A percentile compares a stretch with the other conserved stretches of the same genome.
Conservation (phyloP, 2,888 invertebrate species). For the Unio pictorum region DNA sequence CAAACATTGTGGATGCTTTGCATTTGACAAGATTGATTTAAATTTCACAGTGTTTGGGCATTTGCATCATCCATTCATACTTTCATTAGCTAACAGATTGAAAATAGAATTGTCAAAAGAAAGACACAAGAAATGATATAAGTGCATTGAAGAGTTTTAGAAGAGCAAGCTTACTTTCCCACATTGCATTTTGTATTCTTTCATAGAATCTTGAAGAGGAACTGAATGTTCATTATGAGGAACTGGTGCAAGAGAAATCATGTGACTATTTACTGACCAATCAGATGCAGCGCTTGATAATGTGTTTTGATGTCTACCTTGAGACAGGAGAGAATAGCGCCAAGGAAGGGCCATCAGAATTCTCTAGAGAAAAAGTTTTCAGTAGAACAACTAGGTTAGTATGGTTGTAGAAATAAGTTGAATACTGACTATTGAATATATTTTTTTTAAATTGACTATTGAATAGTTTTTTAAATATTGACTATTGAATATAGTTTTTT, state of each 20-base stretch:
- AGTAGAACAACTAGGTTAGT: slow-evolving; percentile 58
- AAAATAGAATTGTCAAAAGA: too few relatives aligned
- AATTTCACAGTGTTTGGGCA: too few relatives aligned
- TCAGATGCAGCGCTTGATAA: slow-evolving; percentile 86
- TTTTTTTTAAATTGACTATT: too few relatives aligned
- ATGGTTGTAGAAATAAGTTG: background rate
- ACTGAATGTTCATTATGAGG: slow-evolving; percentile 78
- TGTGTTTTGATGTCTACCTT: slow-evolving; percentile 88
- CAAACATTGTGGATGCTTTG: too few relatives aligned
- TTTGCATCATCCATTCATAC: too few relatives aligned
- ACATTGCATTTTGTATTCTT: background rate
- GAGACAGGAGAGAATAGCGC: slow-evolving; percentile 80
- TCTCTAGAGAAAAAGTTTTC: slow-evolving; percentile 87
- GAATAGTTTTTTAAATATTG: too few relatives aligned
- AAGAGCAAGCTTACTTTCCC: too few relatives aligned
- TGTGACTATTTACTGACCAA: slow-evolving; percentile 78
- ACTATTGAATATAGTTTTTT: too few relatives aligned
- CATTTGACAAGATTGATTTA: too few relatives aligned
- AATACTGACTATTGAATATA: background rate
- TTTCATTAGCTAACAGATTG: too few relatives aligned
- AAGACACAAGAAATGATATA: too few relatives aligned
- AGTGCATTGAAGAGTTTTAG: too few relatives aligned
- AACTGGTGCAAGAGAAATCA: slow-evolving; percentile 65
- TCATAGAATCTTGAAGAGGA: slow-evolving; percentile 81
- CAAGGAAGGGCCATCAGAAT: slow-evolving; percentile 75